These are phyloP conservation scores for Parotocinclus haroldoi DNA, from an alignment of 2,797 vertebrate species.

Conservation along the genomic window DNA sequence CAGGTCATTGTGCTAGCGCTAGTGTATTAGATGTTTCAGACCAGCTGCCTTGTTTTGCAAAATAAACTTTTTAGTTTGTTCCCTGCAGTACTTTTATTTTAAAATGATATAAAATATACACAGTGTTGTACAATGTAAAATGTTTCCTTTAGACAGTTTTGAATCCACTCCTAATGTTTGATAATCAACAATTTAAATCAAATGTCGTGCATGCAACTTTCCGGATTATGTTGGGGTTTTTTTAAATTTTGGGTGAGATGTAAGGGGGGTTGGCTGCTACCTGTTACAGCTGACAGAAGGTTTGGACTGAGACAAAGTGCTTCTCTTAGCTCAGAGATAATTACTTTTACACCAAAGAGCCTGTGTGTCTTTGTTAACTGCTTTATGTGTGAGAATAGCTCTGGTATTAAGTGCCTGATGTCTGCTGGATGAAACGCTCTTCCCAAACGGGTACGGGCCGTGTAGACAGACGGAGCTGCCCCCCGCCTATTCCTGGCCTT, in stretches of 20 bases:
- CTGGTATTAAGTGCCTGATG: conserved; percentile 79
- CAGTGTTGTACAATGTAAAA: no score
- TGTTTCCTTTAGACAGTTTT: not conserved
- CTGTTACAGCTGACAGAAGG: conserved; percentile 44
- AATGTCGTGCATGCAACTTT: conserved; percentile 40
- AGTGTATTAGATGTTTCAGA: no score
- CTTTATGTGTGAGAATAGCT: conserved; percentile 84
- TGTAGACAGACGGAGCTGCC: conserved; percentile 80
- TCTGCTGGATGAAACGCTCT: conserved; percentile 66
- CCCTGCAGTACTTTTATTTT: no score
- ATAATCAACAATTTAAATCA: conserved; percentile 13
- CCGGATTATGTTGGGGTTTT: conserved; percentile 28
- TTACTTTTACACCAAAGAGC: conserved; percentile 75
- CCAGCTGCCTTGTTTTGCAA: no score
- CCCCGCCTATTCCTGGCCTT: conserved; percentile 80
- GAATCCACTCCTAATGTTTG: not conserved
- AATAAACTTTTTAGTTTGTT: no score
- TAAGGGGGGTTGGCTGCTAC: no score
- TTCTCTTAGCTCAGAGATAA: conserved; percentile 55
- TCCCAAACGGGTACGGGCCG: conserved; percentile 78
- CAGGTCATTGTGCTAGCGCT: no score
- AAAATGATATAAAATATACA: no score
- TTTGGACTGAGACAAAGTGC: conserved; percentile 31
- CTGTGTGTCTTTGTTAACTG: conserved; percentile 75
- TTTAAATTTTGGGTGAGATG: conserved; percentile 5